Conservation (phyloP, 2,113 vertebrate species). For the Drymodes brunneopygia region DNA sequence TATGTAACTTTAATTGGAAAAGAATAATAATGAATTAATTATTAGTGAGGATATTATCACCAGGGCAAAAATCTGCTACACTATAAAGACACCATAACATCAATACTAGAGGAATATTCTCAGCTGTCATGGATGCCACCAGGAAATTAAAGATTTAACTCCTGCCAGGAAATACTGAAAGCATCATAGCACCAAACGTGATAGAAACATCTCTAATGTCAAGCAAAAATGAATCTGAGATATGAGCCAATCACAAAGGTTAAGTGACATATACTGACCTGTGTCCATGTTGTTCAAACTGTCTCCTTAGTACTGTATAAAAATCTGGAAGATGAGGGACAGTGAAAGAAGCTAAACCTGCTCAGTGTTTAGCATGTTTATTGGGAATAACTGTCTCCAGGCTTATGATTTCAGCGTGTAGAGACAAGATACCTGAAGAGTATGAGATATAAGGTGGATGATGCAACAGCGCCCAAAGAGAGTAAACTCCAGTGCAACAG, state of each 20-base stretch:
- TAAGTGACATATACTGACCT: not conserved
- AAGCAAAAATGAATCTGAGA: not conserved
- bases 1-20: not conserved
- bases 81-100: not conserved
- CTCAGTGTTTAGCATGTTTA: not conserved
- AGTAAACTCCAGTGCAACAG: not conserved
- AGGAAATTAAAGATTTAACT: not conserved
- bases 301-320: not conserved
- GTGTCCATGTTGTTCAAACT: not conserved
- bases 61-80: not conserved
- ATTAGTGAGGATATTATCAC: not conserved
- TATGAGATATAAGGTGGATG: not conserved
- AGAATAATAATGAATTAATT: not conserved
- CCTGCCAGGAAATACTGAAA: not conserved
- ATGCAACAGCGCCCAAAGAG: not conserved
- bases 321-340: not conserved
- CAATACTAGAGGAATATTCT: not conserved
- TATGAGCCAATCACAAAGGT: not conserved
- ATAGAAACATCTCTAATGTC: not conserved
- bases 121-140: not conserved
- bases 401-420: not conserved
- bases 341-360: not conserved
- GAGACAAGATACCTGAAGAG: not conserved
- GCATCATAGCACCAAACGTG: not conserved
- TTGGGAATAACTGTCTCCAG: not conserved